phyloP scores from a whole-genome alignment of 2,113 vertebrate species.

The Pterocles orientalis region DNA sequence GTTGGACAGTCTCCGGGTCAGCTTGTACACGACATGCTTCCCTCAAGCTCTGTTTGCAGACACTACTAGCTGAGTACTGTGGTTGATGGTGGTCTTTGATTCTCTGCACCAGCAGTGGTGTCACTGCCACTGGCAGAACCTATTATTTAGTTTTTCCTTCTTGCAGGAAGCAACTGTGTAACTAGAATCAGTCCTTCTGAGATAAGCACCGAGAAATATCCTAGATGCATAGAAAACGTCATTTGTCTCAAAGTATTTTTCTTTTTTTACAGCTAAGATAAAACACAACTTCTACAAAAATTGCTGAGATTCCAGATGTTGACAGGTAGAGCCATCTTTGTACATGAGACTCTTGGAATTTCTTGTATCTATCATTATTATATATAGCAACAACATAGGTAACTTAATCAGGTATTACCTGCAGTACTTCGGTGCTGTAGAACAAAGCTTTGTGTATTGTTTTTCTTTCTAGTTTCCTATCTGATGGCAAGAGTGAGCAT shows the following conservation, averaged over 20 bases:
- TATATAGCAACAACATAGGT: background rate
- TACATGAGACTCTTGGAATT: background rate
- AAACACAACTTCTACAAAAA: background rate
- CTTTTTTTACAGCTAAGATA: background rate
- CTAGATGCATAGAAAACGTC: background rate
- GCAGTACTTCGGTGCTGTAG: background rate
- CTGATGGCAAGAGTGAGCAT: background rate
- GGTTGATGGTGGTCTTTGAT: background rate
- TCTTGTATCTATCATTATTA: background rate
- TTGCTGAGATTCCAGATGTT: background rate
- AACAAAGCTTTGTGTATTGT: background rate
- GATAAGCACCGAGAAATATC: background rate
- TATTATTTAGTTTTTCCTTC: background rate
- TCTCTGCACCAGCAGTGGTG: background rate
- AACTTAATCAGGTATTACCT: background rate
- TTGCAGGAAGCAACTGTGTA: background rate
- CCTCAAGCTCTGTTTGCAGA: background rate
- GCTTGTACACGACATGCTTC: background rate
- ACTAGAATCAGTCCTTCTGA: background rate
- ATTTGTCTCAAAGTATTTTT: background rate
- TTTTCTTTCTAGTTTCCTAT: background rate
- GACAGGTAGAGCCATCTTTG: background rate
- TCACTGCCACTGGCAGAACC: background rate
- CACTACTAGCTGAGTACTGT: background rate
- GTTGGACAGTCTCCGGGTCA: background rate